Evolutionary conservation across 2,113 vertebrate genomes (phyloP).

Genomic region (Cromileptes altivelis): DNA sequence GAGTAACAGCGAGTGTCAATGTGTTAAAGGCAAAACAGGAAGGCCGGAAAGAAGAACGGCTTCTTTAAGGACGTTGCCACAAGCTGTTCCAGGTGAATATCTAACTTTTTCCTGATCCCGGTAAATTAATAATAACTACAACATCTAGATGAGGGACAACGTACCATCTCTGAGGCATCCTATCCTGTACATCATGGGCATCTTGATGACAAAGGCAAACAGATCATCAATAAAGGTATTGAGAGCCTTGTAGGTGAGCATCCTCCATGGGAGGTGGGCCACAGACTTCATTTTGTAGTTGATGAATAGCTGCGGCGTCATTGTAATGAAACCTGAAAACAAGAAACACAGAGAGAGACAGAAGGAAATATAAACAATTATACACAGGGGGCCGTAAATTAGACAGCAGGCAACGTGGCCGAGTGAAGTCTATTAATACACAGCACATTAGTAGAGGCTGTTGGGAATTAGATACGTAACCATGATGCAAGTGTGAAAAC

Average conservation of each 20-base stretch:
- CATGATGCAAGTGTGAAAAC: slow-evolving; percentile 65
- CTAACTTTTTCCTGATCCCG: background rate
- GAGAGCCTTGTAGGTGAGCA: slow-evolving; percentile 97
- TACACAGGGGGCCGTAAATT: slow-evolving; percentile 4
- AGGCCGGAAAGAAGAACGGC: background rate
- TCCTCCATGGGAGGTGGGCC: slow-evolving; percentile 96
- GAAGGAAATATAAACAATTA: slow-evolving; percentile 22
- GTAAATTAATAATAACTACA: background rate
- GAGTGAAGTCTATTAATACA: slow-evolving; percentile 48
- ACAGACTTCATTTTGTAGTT: slow-evolving; percentile 99
- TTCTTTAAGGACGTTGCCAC: background rate
- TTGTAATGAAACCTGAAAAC: slow-evolving; percentile 93
- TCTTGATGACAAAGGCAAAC: slow-evolving; percentile 97
- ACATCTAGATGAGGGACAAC: background rate
- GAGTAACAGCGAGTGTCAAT: too few species aligned
- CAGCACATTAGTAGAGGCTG: slow-evolving; percentile 28
- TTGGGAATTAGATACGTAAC: slow-evolving; percentile 50
- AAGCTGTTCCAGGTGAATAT: background rate
- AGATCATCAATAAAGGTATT: slow-evolving; percentile 98
- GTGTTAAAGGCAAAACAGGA: background rate
- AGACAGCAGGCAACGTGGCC: slow-evolving; percentile 12
- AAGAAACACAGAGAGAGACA: background rate
- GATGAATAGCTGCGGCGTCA: slow-evolving; percentile 96
- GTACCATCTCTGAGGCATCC: slow-evolving; percentile 95
- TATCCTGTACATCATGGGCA: slow-evolving; percentile 99